These are phyloP conservation scores for Bombus sibiricus DNA, from an alignment of 1,140 invertebrate species.

Conservation along the genomic window DNA sequence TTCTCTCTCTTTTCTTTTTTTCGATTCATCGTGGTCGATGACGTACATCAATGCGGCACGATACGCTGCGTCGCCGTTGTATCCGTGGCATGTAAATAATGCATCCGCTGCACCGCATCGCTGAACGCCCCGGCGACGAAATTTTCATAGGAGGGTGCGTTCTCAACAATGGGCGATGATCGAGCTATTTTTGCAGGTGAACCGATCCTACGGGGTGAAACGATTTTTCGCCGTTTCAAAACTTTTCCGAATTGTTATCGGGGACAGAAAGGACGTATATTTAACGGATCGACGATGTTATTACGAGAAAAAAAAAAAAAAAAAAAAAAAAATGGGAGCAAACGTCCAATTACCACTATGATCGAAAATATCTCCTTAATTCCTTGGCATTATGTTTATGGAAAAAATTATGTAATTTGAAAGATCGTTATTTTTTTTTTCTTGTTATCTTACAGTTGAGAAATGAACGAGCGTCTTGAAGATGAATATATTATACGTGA, in stretches of 20 bases:
- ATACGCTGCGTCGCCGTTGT: constrained; percentile 39
- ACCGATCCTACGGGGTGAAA: constrained; percentile 22
- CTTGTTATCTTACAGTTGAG: background rate
- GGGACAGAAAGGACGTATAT: constrained; percentile 17
- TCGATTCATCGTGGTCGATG: constrained; percentile 36
- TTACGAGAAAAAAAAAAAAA: background rate
- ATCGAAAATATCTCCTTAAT: background rate
- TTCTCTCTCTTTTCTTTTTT: background rate
- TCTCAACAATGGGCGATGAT: constrained; percentile 58
- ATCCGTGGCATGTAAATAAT: constrained; percentile 47
- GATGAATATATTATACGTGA: background rate
- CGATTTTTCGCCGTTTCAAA: constrained; percentile 33
- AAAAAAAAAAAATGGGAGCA: background rate
- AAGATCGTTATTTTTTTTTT: background rate
- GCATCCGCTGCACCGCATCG: constrained; percentile 48
- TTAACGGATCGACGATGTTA: constrained; percentile 9
- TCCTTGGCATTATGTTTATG: too few species aligned
- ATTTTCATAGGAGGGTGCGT: constrained; percentile 57
- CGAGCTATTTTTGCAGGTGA: constrained; percentile 68
- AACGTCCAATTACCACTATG: background rate
- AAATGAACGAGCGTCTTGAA: background rate
- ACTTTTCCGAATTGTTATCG: constrained; percentile 23
- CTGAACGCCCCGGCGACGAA: constrained; percentile 31
- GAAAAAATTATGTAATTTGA: background rate
- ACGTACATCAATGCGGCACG: constrained; percentile 34